phyloP scores from a whole-genome alignment of 2,888 invertebrate species.

The Apodemia mormo region DNA sequence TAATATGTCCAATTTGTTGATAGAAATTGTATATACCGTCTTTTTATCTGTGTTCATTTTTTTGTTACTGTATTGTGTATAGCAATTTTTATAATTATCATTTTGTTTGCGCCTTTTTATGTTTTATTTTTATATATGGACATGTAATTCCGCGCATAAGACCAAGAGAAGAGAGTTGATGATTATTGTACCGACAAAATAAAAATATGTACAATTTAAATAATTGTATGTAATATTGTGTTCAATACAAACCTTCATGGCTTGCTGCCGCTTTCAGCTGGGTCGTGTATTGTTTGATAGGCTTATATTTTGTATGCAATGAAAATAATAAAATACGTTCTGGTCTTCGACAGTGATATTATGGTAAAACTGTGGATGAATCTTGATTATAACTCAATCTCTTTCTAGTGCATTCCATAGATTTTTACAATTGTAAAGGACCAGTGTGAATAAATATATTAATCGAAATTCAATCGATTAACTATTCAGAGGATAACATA shows the following conservation, averaged over 20 bases:
- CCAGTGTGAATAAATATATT: no score
- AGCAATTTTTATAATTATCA: background rate
- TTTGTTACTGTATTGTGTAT: background rate
- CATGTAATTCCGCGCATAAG: background rate
- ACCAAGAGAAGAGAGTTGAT: background rate
- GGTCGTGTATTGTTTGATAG: background rate
- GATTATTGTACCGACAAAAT: background rate
- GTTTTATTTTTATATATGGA: background rate
- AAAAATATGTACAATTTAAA: background rate
- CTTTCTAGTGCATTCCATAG: background rate
- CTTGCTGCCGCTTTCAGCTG: background rate
- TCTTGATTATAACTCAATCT: background rate
- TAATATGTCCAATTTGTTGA: conserved; percentile 15
- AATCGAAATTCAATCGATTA: no score
- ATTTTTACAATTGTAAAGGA: background rate
- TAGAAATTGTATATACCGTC: conserved; percentile 14
- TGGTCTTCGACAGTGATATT: background rate
- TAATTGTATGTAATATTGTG: background rate
- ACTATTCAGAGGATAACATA: no score
- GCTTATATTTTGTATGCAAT: background rate
- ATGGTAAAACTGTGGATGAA: background rate
- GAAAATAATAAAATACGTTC: background rate
- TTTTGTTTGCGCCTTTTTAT: conserved; percentile 7
- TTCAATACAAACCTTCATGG: background rate
- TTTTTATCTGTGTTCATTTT: conserved; percentile 15